These are phyloP conservation scores for Fissipunctia ypsillon DNA, from an alignment of 2,888 invertebrate species.

Conservation along the genomic window DNA sequence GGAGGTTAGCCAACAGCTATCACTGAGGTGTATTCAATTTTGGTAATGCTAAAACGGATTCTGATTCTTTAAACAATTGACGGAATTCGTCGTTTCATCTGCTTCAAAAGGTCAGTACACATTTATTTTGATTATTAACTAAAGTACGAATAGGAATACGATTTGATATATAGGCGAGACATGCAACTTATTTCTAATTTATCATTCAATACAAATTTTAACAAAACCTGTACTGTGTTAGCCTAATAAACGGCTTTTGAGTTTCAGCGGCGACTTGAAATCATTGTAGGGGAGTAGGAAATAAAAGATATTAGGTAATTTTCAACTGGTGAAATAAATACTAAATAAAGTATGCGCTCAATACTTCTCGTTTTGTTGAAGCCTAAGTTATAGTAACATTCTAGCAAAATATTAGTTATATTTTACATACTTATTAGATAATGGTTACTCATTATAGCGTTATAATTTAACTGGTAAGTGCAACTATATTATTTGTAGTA, in stretches of 20 bases:
- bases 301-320: conserved; percentile 3
- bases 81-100: conserved; percentile 39
- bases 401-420: neutral
- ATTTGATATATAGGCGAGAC: neutral
- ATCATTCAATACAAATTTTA: neutral
- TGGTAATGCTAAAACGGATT: conserved; percentile 17
- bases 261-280: neutral
- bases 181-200: neutral
- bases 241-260: neutral
- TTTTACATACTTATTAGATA: neutral
- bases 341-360: neutral
- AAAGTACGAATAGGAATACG: neutral
- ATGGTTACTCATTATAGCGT: conserved; percentile 32
- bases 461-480: conserved; percentile 43
- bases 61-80: conserved; percentile 17
- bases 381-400: neutral
- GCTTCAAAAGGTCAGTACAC: conserved; percentile 50
- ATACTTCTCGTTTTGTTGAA: neutral
- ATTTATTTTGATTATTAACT: neutral
- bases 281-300: neutral
- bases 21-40: conserved; percentile 18
- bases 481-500: conserved; percentile 14
- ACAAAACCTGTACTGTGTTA: neutral
- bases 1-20: neutral
- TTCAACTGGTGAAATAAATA: conserved; percentile 4